Base-by-base conservation (phyloP, 2,888 invertebrate species). In the Lasioglossum vierecki region DNA sequence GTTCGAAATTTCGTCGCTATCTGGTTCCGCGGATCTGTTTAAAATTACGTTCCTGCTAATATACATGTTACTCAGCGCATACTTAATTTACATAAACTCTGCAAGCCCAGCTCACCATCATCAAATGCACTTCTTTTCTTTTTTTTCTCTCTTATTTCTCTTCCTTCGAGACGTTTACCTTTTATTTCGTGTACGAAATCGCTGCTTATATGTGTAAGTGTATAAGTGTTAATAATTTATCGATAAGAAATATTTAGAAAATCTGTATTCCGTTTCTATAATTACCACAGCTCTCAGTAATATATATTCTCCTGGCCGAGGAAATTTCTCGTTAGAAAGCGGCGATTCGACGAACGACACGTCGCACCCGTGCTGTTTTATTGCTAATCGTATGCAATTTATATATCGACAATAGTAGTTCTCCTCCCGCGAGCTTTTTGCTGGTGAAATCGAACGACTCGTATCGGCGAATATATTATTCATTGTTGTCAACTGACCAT, bases 21-120 rank as follows among this genome's bases (percentile, higher is more conserved):
- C 63, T 74, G 68, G 75, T 82, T 81, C 82, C 68, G 49, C 46
- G 80, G 80, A 83, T 80, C 78, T 57, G n/a, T 83, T 68, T 88
- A 78, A 85, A 86, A 82, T 91, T 88, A 88, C 82, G 87, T 86
- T 63, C 87, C 78, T 79, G 78, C 78, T 88, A 86, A 83, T 88
- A 81, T 86, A 88, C 68, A 79, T 76, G 75, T 89, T 87, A 89
- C 79, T 86, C 86, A 85, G 91, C 87, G 90, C 85, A 86, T 86
- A 88, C 78, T 89, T 86, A 85, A 88, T 90, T 87, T 86, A 84
- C 77, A 85, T 88, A 90, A 88, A 91, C 85, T 90, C 88, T 86
- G 91, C 90, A 91, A 91, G 92, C 87, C 88, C 91, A 90, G 91
- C 92, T 91, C 90, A 92, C 89, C 86, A 85, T 87, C 89, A 85